Percentiles rank a stretch among this genome's conserved stretches.
Evolutionary conservation across 2,888 invertebrate species (phyloP).

Genomic region (Darwinula stevensoni): DNA sequence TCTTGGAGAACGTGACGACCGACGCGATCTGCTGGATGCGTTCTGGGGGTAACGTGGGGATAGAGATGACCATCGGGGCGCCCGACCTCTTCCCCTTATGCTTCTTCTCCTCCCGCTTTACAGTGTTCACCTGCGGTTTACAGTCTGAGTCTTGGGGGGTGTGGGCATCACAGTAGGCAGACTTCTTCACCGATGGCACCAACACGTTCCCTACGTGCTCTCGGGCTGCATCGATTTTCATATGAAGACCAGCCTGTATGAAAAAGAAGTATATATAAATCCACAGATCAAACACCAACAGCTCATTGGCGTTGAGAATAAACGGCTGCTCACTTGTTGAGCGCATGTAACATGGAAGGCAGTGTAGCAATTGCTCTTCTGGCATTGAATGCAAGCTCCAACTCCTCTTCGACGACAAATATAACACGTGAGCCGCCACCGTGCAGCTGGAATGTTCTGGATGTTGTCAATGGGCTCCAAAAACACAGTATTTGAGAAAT

Average conservation of each 20-base stretch:
- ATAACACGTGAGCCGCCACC: conserved; percentile 88
- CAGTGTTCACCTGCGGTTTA: conserved; percentile 6
- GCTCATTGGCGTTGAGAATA: background rate
- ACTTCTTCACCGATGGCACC: conserved; percentile 67
- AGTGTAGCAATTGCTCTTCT: conserved; percentile 78
- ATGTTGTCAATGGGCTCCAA: conserved; percentile 93
- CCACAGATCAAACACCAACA: background rate
- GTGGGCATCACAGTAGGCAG: conserved; percentile 84
- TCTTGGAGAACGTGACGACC: conserved; percentile 26
- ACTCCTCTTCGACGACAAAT: conserved; percentile 75
- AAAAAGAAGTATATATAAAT: too few species aligned
- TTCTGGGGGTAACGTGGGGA: conserved; percentile 71
- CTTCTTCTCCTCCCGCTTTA: conserved; percentile 24
- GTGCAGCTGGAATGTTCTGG: conserved; percentile 72
- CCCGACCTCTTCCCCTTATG: conserved; percentile 63
- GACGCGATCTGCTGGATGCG: conserved; percentile 8
- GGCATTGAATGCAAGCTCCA: conserved; percentile 95
- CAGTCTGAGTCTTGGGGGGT: conserved; percentile 35
- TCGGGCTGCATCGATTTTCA: conserved; percentile 83
- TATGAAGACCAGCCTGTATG: conserved; percentile 54
- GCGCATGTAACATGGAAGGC: conserved; percentile 98
- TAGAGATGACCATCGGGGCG: conserved; percentile 63
- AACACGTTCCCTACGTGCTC: conserved; percentile 25
- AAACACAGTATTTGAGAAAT: conserved; percentile 89
- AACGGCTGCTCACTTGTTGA: conserved; percentile 27